Evolutionary conservation across 2,113 vertebrate species (phyloP).

Genomic region (Oncorhynchus clarkii): DNA sequence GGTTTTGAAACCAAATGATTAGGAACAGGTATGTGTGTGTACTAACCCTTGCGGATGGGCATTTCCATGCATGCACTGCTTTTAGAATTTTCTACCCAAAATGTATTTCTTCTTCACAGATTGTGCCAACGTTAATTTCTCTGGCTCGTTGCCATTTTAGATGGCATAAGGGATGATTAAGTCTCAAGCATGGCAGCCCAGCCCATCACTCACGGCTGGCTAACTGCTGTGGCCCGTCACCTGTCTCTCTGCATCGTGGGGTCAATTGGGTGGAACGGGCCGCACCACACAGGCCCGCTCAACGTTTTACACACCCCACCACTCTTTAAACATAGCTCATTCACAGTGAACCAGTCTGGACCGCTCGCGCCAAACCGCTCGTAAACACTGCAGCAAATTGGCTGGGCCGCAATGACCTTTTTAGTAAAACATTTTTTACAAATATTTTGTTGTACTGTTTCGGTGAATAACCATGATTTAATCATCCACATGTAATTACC

Average conservation of each 20-base stretch:
- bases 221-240: slow-evolving; percentile 14
- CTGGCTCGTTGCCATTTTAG: no score
- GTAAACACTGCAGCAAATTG: slow-evolving; percentile 33
- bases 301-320: neutral
- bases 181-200: no score
- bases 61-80: no score
- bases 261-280: slow-evolving; percentile 38
- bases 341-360: slow-evolving; percentile 7
- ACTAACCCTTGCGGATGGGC: no score
- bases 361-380: slow-evolving; percentile 19
- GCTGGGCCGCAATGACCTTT: no score
- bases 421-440: no score
- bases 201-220: slow-evolving; percentile 8
- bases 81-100: no score
- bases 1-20: no score
- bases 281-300: neutral
- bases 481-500: no score
- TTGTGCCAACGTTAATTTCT: no score
- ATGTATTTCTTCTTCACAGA: no score
- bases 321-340: slow-evolving; percentile 16
- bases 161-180: no score
- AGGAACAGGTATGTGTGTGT: neutral
- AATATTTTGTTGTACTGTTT: neutral
- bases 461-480: neutral
- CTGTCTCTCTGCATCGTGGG: neutral